Evolutionary conservation across 2,113 vertebrate genomes (phyloP), one percentile per base, ranked within the genome.

Genomic region (Psophia crepitans): DNA sequence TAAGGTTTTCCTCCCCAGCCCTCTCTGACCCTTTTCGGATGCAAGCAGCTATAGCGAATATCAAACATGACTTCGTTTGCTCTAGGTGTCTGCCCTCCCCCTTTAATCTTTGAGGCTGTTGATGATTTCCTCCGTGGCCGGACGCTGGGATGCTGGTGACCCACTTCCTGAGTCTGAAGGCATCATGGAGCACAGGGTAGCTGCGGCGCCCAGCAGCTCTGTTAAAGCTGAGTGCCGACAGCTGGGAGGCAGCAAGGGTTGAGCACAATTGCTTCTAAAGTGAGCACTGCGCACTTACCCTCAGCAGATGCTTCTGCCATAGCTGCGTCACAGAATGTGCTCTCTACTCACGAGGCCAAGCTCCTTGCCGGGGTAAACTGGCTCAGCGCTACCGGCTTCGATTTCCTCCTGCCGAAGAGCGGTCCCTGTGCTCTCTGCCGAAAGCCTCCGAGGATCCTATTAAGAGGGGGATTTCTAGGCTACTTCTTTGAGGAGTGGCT

Each of bases 261-360:
- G 74, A 76, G 44, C 9, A 37, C 51, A 48, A 44, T 64, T 53
- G 20, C 73, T 87, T 82, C 76, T 75, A 73, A 87, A 91, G 82
- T 43, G 69, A 75, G 48, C 51, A 32, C 43, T 35, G 64, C 5
- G 10, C 16, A 14, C 66, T 90, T 74, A 17, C 87, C 56, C 49
- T 41, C 58, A 74, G 87, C 64, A 94, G 79, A 92, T 84, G 35
- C 48, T 88, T 76, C 63, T 94, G 75, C 91, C 7, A 2, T 41
- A 30, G 20, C 80, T 27, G 1, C 10, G 22, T 61, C 75, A 70
- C 37, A 77, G 73, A 90, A 66, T 2, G 27, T 53, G 57, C 39
- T 54, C 77, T 83, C 1, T 1, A 56, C 48, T 83, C 51, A 74
- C 3, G 4, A 82, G 61, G 20, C 46, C 5, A 3, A 56, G 20